These are phyloP conservation scores for Solea solea DNA, from an alignment of 2,113 vertebrate genomes.

Conservation along the genomic window DNA sequence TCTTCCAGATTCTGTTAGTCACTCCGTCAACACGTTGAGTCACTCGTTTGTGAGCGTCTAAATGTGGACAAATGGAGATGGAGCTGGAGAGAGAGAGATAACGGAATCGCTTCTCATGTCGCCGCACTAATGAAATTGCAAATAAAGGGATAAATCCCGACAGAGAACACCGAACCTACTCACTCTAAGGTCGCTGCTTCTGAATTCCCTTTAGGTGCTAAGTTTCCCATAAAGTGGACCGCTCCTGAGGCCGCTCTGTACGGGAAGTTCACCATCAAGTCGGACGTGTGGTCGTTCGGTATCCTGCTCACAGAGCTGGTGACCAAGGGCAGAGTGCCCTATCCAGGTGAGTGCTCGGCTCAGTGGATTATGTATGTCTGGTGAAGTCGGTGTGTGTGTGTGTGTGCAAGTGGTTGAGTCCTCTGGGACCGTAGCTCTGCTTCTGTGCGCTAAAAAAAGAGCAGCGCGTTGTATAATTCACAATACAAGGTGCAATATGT, in stretches of 20 bases:
- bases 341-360: slow-evolving; percentile 87
- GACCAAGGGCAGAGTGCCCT: slow-evolving; percentile 98
- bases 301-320: slow-evolving; percentile 98
- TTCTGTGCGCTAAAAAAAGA: slow-evolving; percentile 29
- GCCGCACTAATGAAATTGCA: slow-evolving; percentile 40
- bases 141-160: slow-evolving; percentile 20
- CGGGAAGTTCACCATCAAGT: slow-evolving; percentile 99
- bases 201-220: slow-evolving; percentile 85
- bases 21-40: slow-evolving; percentile 41
- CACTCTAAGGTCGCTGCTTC: slow-evolving; percentile 16
- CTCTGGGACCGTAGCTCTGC: not conserved
- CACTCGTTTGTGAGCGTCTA: slow-evolving; percentile 38
- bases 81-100: slow-evolving; percentile 11
- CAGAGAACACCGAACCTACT: slow-evolving; percentile 45
- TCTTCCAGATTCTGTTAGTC: slow-evolving; percentile 45
- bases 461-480: slow-evolving; percentile 54
- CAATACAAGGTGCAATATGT: slow-evolving; percentile 42
- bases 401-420: not conserved
- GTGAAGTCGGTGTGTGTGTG: slow-evolving; percentile 17
- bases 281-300: slow-evolving; percentile 98
- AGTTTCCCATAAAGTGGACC: slow-evolving; percentile 99
- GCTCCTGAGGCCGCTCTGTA: slow-evolving; percentile 96
- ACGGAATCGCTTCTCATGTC: slow-evolving; percentile 36
- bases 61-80: slow-evolving; percentile 39
- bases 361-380: slow-evolving; percentile 1